These are phyloP conservation scores for Ageneiosus marmoratus DNA, from an alignment of 2,113 vertebrate genomes.

Conservation along the genomic window DNA sequence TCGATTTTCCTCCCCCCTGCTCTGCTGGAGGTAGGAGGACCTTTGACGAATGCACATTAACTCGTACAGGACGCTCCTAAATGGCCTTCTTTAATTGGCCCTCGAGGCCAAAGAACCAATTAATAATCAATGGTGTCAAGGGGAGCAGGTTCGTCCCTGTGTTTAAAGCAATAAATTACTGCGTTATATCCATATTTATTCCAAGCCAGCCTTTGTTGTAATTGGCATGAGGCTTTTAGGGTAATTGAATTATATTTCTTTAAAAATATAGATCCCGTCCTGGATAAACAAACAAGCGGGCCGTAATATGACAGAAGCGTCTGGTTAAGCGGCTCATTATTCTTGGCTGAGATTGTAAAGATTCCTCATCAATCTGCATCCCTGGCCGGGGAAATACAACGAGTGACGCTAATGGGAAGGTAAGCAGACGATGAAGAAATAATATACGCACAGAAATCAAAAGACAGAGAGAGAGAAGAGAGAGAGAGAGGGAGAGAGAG, in stretches of 20 bases:
- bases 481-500: conserved; percentile 5
- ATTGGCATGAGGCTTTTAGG: conserved; percentile 97
- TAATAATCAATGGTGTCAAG: conserved; percentile 94
- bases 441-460: conserved; percentile 67
- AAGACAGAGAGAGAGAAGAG: conserved; percentile 22
- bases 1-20: conserved; percentile 61
- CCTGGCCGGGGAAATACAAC: conserved; percentile 75
- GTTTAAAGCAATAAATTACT: conserved; percentile 92
- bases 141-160: conserved; percentile 78
- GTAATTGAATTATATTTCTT: conserved; percentile 86
- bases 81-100: conserved; percentile 89
- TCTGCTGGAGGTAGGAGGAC: conserved; percentile 63
- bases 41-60: conserved; percentile 86
- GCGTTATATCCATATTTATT: conserved; percentile 97
- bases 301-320: conserved; percentile 89
- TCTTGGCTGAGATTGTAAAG: conserved; percentile 73
- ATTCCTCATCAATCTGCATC: conserved; percentile 79
- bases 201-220: conserved; percentile 93
- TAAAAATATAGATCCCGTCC: conserved; percentile 89
- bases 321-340: conserved; percentile 87
- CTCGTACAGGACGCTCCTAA: conserved; percentile 84
- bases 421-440: conserved; percentile 69
- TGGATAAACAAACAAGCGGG: conserved; percentile 91
- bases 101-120: conserved; percentile 80
- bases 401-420: conserved; percentile 77